These are phyloP conservation scores for Philaethria dido DNA, from an alignment of 2,888 invertebrate species.

Conservation along the genomic window DNA sequence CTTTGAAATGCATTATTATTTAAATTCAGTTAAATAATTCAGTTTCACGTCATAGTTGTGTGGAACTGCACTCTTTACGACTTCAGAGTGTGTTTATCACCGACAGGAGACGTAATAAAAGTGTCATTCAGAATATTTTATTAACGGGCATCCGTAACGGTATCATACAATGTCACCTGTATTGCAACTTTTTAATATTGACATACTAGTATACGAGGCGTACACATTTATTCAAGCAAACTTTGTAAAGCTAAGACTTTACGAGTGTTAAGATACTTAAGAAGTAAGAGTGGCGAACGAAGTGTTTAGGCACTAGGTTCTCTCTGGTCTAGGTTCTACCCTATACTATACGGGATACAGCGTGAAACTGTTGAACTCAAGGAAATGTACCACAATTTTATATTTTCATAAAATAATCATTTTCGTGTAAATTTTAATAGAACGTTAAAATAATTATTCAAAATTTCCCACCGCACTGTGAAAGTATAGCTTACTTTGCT, in stretches of 20 bases:
- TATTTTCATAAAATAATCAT: too few species aligned
- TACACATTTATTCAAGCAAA: not conserved
- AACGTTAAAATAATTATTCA: too few species aligned
- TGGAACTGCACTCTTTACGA: not conserved
- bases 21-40: not conserved
- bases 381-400: too few species aligned
- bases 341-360: too few species aligned
- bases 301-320: too few species aligned
- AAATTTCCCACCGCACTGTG: too few species aligned
- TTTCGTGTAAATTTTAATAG: too few species aligned
- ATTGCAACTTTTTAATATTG: not conserved
- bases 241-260: not conserved
- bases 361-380: too few species aligned
- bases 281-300: too few species aligned
- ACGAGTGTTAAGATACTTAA: not conserved
- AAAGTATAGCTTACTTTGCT: too few species aligned
- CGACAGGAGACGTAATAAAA: slow-evolving; percentile 3
- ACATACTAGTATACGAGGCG: not conserved
- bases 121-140: not conserved
- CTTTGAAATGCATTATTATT: not conserved
- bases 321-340: too few species aligned
- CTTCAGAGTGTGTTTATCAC: not conserved
- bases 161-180: not conserved
- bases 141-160: not conserved
- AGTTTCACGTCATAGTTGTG: not conserved